Evolutionary conservation across 53 echinoderm and acorn worm genomes (phyloP), one percentile per base, ranked within the genome.

Genomic region (Temnopleurus reevesii): DNA sequence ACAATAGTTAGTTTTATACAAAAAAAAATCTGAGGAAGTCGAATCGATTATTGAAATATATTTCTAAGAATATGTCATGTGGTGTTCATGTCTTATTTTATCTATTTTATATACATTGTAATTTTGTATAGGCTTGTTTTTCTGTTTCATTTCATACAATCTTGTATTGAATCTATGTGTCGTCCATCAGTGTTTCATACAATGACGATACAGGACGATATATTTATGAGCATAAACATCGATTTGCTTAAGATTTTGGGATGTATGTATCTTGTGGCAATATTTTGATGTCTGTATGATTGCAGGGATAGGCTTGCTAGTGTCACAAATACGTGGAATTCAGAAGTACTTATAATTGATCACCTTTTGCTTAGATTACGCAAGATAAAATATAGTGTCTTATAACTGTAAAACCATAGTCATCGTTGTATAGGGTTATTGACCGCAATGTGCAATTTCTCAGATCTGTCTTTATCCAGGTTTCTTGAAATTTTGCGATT

Each of bases 1-100:
- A 38, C 13, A 8, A 71, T 71, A 71, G 71, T 25, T 41, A 38
- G 36, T 71, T 71, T 71, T 71, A 71, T 71, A 71, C 71, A 8
- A 21, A 71, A 71, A 56, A 56, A 56, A 56, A n/a, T 15, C 36
- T 8, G 8, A 21, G 71, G 41, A 23, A 71, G 71, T 10, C 8
- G 36, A 41, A 38, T 41, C 23, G 71, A 71, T 71, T 41, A 41
- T 71, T 38, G 41, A 71, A 71, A 71, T 71, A 71, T 71, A 71
- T 71, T 71, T 71, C 41, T 71, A 71, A 71, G 71, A 23, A 71
- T 36, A n/a, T 43, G 41, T 71, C 41, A 38, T 71, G 41, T 71
- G 71, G 43, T 71, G 71, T 71, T 38, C 21, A 41, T 71, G 71
- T 71, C 41, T 38, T 36, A 19, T 66, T 41, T 41, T 41, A 71